Conservation (phyloP, 2,888 invertebrate species). For the Stenodera caucasica region DNA sequence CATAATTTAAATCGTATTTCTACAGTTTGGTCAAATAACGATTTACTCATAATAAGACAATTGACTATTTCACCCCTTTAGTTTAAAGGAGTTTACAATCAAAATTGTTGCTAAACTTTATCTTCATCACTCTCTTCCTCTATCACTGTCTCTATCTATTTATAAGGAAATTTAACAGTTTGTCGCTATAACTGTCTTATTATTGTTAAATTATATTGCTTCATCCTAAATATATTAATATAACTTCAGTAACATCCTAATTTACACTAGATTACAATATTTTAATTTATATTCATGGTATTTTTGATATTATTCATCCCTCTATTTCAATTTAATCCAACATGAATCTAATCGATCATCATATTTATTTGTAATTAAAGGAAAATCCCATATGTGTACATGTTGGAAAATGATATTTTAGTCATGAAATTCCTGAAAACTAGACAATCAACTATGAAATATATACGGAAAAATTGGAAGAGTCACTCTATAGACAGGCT, state of each 20-base stretch:
- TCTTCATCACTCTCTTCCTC: neutral
- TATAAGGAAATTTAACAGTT: no score
- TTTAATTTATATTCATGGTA: neutral
- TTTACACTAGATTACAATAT: slow-evolving; percentile 2
- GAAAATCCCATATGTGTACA: neutral
- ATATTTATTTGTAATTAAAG: no score
- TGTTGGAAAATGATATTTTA: no score
- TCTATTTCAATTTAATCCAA: slow-evolving; percentile 9
- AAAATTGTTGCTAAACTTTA: neutral
- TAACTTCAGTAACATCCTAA: neutral
- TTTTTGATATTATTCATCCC: slow-evolving; percentile 1
- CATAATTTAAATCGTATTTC: neutral
- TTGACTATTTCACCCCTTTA: neutral
- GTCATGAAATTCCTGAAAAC: no score
- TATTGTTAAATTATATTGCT: no score
- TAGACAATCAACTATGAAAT: no score
- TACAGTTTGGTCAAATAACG: neutral
- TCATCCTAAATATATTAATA: no score
- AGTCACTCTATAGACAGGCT: no score
- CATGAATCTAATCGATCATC: slow-evolving; percentile 20
- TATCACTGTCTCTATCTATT: no score
- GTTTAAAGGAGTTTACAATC: neutral
- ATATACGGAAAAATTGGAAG: no score
- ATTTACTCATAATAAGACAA: neutral
- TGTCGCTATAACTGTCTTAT: no score